Percentiles rank a stretch among this genome's conserved stretches.
Conservation (phyloP, 2,113 vertebrate species). For the Tinamus guttatus region DNA sequence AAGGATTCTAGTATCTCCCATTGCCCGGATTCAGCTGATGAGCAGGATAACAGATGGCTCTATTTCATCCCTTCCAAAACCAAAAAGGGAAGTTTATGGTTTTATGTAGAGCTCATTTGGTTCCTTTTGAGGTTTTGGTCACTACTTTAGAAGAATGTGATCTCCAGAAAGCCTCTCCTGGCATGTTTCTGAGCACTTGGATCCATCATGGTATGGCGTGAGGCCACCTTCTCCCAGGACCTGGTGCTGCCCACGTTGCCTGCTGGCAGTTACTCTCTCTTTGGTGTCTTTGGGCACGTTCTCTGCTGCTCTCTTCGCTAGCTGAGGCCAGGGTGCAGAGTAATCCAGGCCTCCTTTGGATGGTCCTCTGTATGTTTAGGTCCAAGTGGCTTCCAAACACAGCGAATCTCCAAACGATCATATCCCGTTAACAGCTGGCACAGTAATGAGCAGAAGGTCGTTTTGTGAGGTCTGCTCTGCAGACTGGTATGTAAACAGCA, state of each 20-base stretch:
- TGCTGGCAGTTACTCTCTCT: no score
- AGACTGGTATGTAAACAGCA: background rate
- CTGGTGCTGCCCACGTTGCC: no score
- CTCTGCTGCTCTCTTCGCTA: no score
- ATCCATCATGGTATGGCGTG: no score
- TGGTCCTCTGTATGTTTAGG: background rate
- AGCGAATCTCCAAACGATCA: background rate
- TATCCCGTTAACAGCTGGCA: rapidly evolving
- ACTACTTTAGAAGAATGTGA: background rate
- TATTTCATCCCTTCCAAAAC: background rate
- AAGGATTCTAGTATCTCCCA: background rate
- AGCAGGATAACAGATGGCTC: background rate
- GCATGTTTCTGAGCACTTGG: background rate
- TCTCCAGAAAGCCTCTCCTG: background rate
- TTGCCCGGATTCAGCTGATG: background rate
- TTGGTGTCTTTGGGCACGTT: no score
- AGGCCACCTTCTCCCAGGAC: no score
- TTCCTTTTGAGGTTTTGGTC: background rate
- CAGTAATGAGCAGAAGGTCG: background rate
- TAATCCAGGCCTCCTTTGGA: no score
- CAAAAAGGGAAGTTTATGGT: background rate
- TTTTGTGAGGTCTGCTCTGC: background rate
- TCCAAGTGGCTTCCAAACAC: background rate
- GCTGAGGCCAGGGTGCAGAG: no score
- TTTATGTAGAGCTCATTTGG: background rate